Evolutionary conservation across 2,113 vertebrate species (phyloP).

Genomic region (Ariopsis seemanni): DNA sequence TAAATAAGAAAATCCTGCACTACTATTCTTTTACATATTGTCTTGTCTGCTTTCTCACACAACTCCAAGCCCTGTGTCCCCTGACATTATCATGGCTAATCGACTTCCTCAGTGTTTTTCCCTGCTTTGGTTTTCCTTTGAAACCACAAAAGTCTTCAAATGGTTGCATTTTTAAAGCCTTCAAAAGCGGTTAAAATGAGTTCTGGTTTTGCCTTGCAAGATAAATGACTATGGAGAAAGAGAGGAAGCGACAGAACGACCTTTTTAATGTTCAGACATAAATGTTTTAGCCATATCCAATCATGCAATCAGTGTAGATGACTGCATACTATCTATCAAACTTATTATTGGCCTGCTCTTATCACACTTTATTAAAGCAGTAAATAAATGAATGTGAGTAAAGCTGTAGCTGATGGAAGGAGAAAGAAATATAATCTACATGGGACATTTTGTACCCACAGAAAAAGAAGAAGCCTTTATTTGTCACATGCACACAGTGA

Average conservation of each 20-base stretch:
- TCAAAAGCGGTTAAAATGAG: slow-evolving; percentile 45
- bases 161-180: slow-evolving; percentile 34
- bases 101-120: slow-evolving; percentile 25
- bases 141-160: slow-evolving; percentile 51
- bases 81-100: slow-evolving; percentile 45
- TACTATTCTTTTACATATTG: slow-evolving; percentile 26
- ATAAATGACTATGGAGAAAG: slow-evolving; percentile 42
- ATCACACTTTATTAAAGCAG: slow-evolving; percentile 60
- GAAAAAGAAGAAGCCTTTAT: slow-evolving; percentile 21
- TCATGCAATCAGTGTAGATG: slow-evolving; percentile 60
- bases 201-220: slow-evolving; percentile 53
- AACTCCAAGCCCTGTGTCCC: not conserved
- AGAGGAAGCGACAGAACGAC: slow-evolving; percentile 38
- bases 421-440: slow-evolving; percentile 55
- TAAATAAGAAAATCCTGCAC: slow-evolving; percentile 11
- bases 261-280: slow-evolving; percentile 38
- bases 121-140: slow-evolving; percentile 41
- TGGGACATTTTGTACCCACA: slow-evolving; percentile 8
- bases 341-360: slow-evolving; percentile 42
- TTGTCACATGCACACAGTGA: no score
- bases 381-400: slow-evolving; percentile 61
- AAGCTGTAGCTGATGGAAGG: slow-evolving; percentile 61
- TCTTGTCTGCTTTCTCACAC: slow-evolving; percentile 29
- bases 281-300: slow-evolving; percentile 57
- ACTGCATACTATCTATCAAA: slow-evolving; percentile 55